phyloP scores from a whole-genome alignment of 2,797 vertebrate genomes.

The Dicrostonyx torquatus region DNA sequence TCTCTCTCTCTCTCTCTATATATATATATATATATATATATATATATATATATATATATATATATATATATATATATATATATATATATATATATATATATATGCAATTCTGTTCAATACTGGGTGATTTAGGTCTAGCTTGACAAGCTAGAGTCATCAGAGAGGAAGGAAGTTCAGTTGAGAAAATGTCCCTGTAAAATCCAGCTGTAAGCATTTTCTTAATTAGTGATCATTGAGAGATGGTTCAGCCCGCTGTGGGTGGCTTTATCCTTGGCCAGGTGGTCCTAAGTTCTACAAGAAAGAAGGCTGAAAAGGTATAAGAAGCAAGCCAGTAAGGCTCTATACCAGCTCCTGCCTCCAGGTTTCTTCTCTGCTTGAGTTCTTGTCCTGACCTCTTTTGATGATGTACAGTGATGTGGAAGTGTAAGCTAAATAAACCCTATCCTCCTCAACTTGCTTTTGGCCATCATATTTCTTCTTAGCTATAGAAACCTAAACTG shows the following conservation, averaged over 20 bases:
- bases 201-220: background rate
- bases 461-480: background rate
- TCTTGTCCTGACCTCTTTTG: background rate
- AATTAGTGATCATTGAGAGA: background rate
- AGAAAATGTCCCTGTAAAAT: background rate
- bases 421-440: background rate
- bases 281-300: background rate
- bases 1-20: too few relatives aligned
- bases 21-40: too few relatives aligned
- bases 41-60: too few relatives aligned
- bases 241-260: too few relatives aligned
- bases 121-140: background rate
- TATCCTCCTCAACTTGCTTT: background rate
- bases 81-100: too few relatives aligned
- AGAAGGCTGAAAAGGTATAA: background rate
- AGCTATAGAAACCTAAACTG: background rate
- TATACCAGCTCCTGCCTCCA: background rate
- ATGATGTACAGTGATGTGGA: background rate
- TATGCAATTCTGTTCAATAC: background rate
- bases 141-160: background rate
- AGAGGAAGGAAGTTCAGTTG: background rate
- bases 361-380: background rate
- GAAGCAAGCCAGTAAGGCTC: background rate
- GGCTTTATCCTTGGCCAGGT: too few relatives aligned
- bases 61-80: too few relatives aligned